Evolutionary conservation across 2,797 vertebrate species (phyloP).

Genomic region (Octomys mimax): DNA sequence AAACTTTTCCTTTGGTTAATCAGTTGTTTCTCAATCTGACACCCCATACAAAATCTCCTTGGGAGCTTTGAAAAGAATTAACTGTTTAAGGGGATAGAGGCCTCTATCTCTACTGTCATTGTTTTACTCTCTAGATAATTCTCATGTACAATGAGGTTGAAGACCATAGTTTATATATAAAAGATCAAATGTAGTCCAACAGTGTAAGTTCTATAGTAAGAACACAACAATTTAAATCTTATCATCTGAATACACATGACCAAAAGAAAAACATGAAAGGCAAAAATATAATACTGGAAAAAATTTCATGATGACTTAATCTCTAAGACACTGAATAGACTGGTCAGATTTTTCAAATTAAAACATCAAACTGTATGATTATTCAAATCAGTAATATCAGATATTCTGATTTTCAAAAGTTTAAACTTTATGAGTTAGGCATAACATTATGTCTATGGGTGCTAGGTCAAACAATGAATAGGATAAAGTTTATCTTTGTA

Average conservation of each 20-base stretch:
- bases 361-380: not conserved
- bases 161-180: not conserved
- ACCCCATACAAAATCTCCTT: not conserved
- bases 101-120: not conserved
- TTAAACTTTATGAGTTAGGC: not conserved
- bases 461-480: not conserved
- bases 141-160: not conserved
- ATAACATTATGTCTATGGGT: not conserved
- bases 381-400: not conserved
- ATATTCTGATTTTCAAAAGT: slow-evolving; percentile 29
- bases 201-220: not conserved
- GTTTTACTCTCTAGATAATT: not conserved
- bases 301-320: not conserved
- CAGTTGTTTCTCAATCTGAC: not conserved
- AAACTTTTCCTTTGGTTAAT: not conserved
- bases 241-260: not conserved
- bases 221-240: not conserved
- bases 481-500: not conserved
- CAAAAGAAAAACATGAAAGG: not conserved
- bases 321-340: not conserved
- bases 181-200: not conserved
- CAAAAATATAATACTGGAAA: not conserved
- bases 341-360: slow-evolving; percentile 24
- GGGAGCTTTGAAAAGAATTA: not conserved
- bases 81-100: not conserved